Percentiles rank a stretch among this genome's conserved stretches.
Conservation (phyloP, 2,797 vertebrate species). For the Manis pentadactyla region DNA sequence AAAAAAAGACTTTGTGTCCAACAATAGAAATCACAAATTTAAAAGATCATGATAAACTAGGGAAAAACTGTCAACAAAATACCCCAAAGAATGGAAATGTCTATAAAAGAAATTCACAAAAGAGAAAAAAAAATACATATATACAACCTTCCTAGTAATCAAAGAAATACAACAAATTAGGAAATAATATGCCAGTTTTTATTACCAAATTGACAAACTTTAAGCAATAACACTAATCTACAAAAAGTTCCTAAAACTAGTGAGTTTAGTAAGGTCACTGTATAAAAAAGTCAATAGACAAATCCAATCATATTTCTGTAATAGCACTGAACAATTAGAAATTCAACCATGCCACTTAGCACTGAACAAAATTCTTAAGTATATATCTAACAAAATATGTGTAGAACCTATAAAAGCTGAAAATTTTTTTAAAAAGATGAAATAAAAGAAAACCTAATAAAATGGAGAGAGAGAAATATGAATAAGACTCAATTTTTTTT, state of each 20-base stretch:
- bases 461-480: background rate
- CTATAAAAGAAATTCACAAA: slow-evolving; percentile 24
- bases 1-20: background rate
- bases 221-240: background rate
- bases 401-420: background rate
- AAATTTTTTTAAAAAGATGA: background rate
- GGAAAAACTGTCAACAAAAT: background rate
- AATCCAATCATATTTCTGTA: background rate
- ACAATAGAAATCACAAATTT: background rate
- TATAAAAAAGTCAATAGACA: background rate
- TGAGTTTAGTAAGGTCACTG: background rate
- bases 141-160: background rate
- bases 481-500: background rate
- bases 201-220: background rate
- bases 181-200: slow-evolving; percentile 17
- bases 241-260: background rate
- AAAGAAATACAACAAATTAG: slow-evolving; percentile 44
- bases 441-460: background rate
- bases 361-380: background rate
- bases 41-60: slow-evolving; percentile 19
- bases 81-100: background rate
- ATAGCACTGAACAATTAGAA: background rate
- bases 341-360: background rate
- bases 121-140: background rate
- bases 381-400: background rate